A percentile compares a stretch with the other conserved stretches of the same genome.
Conservation (phyloP, 2,113 vertebrate species). For the Spea bombifrons region DNA sequence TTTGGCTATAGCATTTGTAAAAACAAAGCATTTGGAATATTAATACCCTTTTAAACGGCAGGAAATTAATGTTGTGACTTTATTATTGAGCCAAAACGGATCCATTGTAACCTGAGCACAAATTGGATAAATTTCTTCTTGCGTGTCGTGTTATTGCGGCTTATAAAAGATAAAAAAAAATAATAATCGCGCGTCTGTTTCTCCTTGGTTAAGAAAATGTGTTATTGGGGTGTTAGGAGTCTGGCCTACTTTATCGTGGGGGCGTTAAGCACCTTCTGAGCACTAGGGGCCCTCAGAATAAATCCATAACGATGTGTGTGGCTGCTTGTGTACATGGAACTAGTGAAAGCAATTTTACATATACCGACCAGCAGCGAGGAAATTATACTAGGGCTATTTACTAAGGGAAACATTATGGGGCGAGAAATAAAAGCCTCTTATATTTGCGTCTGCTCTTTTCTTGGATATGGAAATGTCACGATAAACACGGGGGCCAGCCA, state of each 20-base stretch:
- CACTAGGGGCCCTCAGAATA: no score
- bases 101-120: background rate
- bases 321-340: no score
- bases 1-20: conserved; percentile 24
- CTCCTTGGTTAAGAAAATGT: background rate
- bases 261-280: no score
- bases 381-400: no score
- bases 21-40: conserved; percentile 5
- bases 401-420: no score
- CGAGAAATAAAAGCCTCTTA: no score
- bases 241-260: no score
- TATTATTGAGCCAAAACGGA: conserved; percentile 31
- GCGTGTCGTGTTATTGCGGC: background rate
- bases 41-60: conserved; percentile 30
- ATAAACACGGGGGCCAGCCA: conserved; percentile 5
- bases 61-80: conserved; percentile 17
- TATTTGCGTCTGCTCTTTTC: background rate
- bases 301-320: no score
- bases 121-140: background rate
- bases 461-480: conserved; percentile 15
- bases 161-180: background rate
- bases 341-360: no score
- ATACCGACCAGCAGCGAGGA: no score
- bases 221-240: no score
- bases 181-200: background rate